phyloP scores from a whole-genome alignment of 1,140 invertebrate genomes.

The Euwallacea similis region DNA sequence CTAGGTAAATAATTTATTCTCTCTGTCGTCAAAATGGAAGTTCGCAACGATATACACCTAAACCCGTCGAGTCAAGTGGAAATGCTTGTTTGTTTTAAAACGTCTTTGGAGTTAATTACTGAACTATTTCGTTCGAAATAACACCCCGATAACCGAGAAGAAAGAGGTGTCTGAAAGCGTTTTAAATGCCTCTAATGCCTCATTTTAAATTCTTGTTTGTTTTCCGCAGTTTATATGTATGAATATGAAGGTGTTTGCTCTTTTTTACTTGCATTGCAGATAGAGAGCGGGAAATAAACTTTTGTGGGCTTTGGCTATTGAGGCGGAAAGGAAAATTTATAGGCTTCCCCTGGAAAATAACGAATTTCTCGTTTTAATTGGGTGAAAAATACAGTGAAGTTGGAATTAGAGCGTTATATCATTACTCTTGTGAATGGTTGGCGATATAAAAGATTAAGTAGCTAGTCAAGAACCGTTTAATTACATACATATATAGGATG shows the following conservation, averaged over 20 bases:
- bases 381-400: no score
- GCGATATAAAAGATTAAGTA: no score
- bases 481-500: no score
- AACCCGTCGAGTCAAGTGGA: not conserved
- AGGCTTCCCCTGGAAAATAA: no score
- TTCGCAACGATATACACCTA: slow-evolving; percentile 4
- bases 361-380: no score
- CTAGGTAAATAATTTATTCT: slow-evolving; percentile 16
- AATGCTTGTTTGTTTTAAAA: slow-evolving; percentile 21
- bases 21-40: not conserved
- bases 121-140: slow-evolving; percentile 6
- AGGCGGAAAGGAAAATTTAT: no score
- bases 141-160: not conserved
- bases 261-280: no score
- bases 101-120: slow-evolving; percentile 12
- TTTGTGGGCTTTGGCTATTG: no score
- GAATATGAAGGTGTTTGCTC: not conserved
- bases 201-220: not conserved
- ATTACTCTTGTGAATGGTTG: no score
- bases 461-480: no score
- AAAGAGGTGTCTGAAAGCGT: not conserved
- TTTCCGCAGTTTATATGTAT: not conserved
- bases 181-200: not conserved
- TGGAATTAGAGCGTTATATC: no score
- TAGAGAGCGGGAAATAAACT: no score